A percentile compares a stretch with the other conserved stretches of the same genome.
These are phyloP conservation scores for Lateolabrax maculatus DNA, from an alignment of 2,797 vertebrate genomes.

Conservation along the genomic window DNA sequence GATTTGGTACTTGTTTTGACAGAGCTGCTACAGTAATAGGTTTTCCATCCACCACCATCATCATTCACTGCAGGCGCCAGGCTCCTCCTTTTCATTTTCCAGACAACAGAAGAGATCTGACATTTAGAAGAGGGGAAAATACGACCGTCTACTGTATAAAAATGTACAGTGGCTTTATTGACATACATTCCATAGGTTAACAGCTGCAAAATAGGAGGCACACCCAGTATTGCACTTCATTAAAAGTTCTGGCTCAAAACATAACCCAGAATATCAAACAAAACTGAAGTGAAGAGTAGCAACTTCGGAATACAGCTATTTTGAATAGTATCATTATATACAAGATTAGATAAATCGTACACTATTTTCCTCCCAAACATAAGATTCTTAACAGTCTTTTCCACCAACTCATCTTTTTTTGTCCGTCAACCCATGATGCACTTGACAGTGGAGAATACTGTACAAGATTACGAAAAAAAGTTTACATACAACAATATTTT, in stretches of 20 bases:
- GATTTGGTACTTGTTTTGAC: slow-evolving; percentile 74
- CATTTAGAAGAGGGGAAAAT: slow-evolving; percentile 80
- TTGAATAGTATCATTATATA: slow-evolving; percentile 97
- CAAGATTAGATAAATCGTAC: slow-evolving; percentile 97
- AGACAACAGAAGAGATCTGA: slow-evolving; percentile 81
- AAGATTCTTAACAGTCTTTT: slow-evolving; percentile 95
- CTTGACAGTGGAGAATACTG: slow-evolving; percentile 93
- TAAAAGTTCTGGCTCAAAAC: slow-evolving; percentile 99
- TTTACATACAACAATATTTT: slow-evolving; percentile 96
- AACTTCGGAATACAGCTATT: slow-evolving; percentile 92
- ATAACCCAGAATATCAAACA: slow-evolving; percentile 99
- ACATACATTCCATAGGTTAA: slow-evolving; percentile 99
- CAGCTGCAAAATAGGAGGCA: slow-evolving; percentile 99
- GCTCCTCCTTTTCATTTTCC: slow-evolving; percentile 69
- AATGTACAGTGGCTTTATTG: slow-evolving; percentile 99
- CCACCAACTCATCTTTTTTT: slow-evolving; percentile 88
- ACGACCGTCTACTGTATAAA: slow-evolving; percentile 95
- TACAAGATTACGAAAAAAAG: slow-evolving; percentile 98
- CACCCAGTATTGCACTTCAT: slow-evolving; percentile 99
- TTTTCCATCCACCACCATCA: slow-evolving; percentile 74
- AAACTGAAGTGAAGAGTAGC: slow-evolving; percentile 99
- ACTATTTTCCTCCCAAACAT: slow-evolving; percentile 95
- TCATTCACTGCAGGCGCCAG: slow-evolving; percentile 77
- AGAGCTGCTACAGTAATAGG: slow-evolving; percentile 74
- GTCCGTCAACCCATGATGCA: slow-evolving; percentile 90